Evolutionary conservation across 2,113 vertebrate species (phyloP).

Genomic region (Zapornia atra): DNA sequence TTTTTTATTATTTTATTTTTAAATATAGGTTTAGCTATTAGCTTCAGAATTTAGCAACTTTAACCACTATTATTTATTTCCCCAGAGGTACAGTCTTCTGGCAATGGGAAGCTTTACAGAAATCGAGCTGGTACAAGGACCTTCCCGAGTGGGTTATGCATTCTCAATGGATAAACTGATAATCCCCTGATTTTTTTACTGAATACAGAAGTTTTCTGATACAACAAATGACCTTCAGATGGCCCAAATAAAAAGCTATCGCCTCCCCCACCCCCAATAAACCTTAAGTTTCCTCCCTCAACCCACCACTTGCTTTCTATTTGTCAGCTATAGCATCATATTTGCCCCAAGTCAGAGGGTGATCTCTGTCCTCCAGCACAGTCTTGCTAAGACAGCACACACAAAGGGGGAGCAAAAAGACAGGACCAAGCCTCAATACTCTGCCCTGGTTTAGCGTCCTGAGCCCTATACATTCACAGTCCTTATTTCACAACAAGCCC

Average conservation of each 20-base stretch:
- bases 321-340: neutral
- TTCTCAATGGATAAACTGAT: neutral
- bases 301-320: neutral
- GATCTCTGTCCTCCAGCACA: neutral
- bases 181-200: neutral
- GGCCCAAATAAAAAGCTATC: neutral
- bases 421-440: neutral
- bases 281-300: fast-evolving
- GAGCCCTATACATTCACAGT: neutral
- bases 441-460: neutral
- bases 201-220: neutral
- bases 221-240: neutral
- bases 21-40: neutral
- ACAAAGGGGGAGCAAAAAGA: neutral
- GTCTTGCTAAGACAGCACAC: neutral
- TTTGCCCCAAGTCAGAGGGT: neutral
- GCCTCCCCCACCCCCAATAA: fast-evolving
- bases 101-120: neutral
- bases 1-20: no score
- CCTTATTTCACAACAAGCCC: neutral
- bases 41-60: neutral
- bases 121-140: neutral
- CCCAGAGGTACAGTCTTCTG: neutral
- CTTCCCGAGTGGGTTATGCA: fast-evolving
- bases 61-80: neutral